A percentile compares a stretch with the other conserved stretches of the same genome.
phyloP scores from a whole-genome alignment of 1,140 invertebrate species.

The Ctenoplectra terminalis region DNA sequence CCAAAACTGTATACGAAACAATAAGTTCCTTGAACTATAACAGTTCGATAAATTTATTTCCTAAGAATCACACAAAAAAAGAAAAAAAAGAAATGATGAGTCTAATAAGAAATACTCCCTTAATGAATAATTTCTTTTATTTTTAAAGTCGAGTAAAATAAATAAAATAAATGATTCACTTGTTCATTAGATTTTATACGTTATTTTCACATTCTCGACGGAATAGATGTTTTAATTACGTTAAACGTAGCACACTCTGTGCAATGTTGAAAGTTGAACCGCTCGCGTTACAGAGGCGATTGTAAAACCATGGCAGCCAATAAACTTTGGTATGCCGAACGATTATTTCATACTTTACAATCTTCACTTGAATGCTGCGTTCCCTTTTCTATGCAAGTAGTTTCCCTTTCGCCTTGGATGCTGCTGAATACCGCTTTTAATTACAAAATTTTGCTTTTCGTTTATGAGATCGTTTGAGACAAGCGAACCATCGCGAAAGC shows the following conservation, averaged over 20 bases:
- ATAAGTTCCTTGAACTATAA: too few species aligned
- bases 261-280: conserved; percentile 30
- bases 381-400: neutral
- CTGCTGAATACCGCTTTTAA: neutral
- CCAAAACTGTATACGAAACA: too few species aligned
- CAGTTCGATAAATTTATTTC: too few species aligned
- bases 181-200: too few species aligned
- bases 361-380: neutral
- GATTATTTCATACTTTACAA: conserved; percentile 20
- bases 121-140: too few species aligned
- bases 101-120: too few species aligned
- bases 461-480: neutral
- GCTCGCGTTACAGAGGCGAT: conserved; percentile 24
- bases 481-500: conserved; percentile 22
- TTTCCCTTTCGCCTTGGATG: too few species aligned
- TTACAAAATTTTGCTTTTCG: conserved; percentile 19
- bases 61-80: too few species aligned
- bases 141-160: too few species aligned
- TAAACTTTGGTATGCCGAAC: conserved; percentile 49
- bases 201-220: too few species aligned
- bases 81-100: too few species aligned
- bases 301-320: conserved; percentile 35
- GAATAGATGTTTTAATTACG: conserved; percentile 53
- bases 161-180: too few species aligned
- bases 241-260: conserved; percentile 46